phyloP scores from a whole-genome alignment of 2,888 invertebrate genomes.

The Acleris laterana region DNA sequence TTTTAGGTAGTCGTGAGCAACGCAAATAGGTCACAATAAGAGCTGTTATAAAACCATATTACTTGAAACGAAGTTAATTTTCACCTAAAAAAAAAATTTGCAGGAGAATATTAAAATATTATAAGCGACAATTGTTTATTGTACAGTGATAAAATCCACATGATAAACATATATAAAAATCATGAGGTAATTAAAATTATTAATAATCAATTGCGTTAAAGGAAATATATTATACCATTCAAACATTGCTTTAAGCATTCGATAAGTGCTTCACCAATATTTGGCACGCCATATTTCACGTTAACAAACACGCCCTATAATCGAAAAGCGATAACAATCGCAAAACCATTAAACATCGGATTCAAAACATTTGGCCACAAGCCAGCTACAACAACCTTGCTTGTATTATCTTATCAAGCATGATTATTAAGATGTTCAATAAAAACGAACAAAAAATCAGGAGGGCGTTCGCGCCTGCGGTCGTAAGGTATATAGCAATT shows the following conservation, averaged over 20 bases:
- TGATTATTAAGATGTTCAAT: constrained; percentile 60
- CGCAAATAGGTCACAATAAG: constrained; percentile 15
- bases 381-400: constrained; percentile 44
- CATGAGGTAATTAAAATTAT: neutral
- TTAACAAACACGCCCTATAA: constrained; percentile 50
- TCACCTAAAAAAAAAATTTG: too few species aligned
- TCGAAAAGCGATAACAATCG: constrained; percentile 51
- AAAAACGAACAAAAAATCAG: constrained; percentile 47
- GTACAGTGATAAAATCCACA: neutral
- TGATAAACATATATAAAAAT: neutral
- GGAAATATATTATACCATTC: constrained; percentile 1
- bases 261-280: constrained; percentile 60
- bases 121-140: neutral
- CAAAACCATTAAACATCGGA: constrained; percentile 42
- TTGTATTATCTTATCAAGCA: constrained; percentile 43
- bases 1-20: constrained; percentile 22
- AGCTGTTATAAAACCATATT: too few species aligned
- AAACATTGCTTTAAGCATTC: constrained; percentile 37
- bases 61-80: too few species aligned
- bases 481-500: constrained; percentile 82
- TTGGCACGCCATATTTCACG: constrained; percentile 51
- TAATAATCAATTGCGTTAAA: constrained; percentile 8
- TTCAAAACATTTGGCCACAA: constrained; percentile 36
- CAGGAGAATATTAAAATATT: too few species aligned
- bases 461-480: constrained; percentile 61